Base-by-base conservation (phyloP, 2,797 vertebrate genomes). In the Sarcoramphus papa region DNA sequence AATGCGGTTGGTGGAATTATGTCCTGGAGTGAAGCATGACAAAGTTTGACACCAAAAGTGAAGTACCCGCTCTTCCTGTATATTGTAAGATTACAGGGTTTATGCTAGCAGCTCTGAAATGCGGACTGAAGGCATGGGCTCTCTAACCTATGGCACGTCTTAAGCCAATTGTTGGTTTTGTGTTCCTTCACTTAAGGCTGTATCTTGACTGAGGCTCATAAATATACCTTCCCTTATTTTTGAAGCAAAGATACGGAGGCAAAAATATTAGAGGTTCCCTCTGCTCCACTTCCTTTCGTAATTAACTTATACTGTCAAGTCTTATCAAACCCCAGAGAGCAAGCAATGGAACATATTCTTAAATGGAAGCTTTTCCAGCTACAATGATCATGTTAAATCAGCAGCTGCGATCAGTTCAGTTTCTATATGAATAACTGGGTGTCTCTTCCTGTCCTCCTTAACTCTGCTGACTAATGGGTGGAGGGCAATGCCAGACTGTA, bases 111-210 rank as follows among this genome's bases (percentile, higher is more conserved):
- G 88, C 86, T 94, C 67, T 48, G 69, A 47, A 21, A 6, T 1
- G 7, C 1, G 5, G 48, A 8, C 73, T 8, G 69, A 88, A 93
- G 85, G 65, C 69, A 14, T 22, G 56, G 69, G 57, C 73, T 80
- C 31, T 41, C 78, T 68, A n/a, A 53, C 20, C 85, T 75, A 41
- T 63, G 81, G 96, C 93, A 93, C 54, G 0, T n/a, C 41, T 90
- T 53, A 50, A 68, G 87, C 80, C 76, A 81, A 2, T 16, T 78
- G 37, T 11, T 83, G 54, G 43, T 6, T 83, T 81, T 69, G 31
- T n/a, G 9, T 47, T 92, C 62, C 63, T 76, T 57, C 47, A 20
- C 72, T 94, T 95, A 96, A 97, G 94, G 93, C 94, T 95, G 60
- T 72, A 22, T 57, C 62, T 78, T 79, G 65, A 62, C 65, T 15